Conservation (phyloP, 2,888 invertebrate genomes). For the Saturnia japonica region DNA sequence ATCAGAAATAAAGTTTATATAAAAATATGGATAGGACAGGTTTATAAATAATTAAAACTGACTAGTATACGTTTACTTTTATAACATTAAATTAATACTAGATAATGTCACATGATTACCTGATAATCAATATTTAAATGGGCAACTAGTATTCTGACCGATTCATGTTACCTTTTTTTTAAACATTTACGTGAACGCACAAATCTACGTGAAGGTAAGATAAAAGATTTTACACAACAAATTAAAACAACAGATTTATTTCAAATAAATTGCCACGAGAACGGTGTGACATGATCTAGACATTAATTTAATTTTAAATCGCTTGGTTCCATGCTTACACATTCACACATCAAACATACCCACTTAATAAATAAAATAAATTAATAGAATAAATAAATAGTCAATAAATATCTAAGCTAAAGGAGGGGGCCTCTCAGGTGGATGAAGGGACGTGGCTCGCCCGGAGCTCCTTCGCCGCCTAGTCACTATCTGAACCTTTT, state of each 20-base stretch:
- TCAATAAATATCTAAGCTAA: slow-evolving; percentile 82
- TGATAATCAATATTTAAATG: slow-evolving; percentile 51
- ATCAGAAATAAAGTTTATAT: slow-evolving; percentile 29
- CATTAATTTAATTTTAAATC: slow-evolving; percentile 74
- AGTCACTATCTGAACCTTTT: slow-evolving; percentile 82
- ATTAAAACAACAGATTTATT: slow-evolving; percentile 81
- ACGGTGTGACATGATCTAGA: slow-evolving; percentile 82
- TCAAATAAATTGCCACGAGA: slow-evolving; percentile 81
- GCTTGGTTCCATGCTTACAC: slow-evolving; percentile 76
- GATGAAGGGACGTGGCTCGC: slow-evolving; percentile 64
- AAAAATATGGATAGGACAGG: slow-evolving; percentile 49
- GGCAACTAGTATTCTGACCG: slow-evolving; percentile 77
- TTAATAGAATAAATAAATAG: slow-evolving; percentile 83
- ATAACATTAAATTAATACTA: slow-evolving; percentile 79
- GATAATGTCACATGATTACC: slow-evolving; percentile 78
- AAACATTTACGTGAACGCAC: slow-evolving; percentile 59
- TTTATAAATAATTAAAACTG: slow-evolving; percentile 68
- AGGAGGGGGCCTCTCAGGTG: slow-evolving; percentile 78
- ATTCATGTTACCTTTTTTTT: slow-evolving; percentile 40
- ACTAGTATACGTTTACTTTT: slow-evolving; percentile 76
- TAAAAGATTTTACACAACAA: slow-evolving; percentile 75
- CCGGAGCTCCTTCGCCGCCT: slow-evolving; percentile 53
- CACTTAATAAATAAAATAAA: slow-evolving; percentile 84
- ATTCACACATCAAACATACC: slow-evolving; percentile 78
- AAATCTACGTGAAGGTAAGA: slow-evolving; percentile 66